Conservation (phyloP, 2,888 invertebrate species). For the Crossocerus cetratus region DNA sequence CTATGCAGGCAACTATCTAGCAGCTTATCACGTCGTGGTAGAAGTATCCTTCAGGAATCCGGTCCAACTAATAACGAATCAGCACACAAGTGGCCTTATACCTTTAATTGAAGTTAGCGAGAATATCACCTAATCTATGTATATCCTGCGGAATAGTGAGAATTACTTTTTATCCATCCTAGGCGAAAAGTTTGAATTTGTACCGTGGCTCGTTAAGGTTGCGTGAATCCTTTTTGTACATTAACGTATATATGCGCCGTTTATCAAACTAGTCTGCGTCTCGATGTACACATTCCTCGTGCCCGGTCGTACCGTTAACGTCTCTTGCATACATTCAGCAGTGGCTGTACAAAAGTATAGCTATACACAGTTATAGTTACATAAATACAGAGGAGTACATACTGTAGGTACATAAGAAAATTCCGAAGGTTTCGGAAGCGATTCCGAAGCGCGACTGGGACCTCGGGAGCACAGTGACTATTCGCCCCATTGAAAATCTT, state of each 20-base stretch:
- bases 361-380: constrained; percentile 58
- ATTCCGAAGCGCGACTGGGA: constrained; percentile 17
- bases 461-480: constrained; percentile 11
- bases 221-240: constrained; percentile 46
- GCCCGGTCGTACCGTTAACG: constrained; percentile 41
- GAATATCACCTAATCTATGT: constrained; percentile 44
- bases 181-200: constrained; percentile 74
- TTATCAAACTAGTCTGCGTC: constrained; percentile 4
- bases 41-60: neutral
- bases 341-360: constrained; percentile 64
- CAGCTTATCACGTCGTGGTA: neutral
- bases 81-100: constrained; percentile 41
- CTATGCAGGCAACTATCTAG: neutral
- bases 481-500: no score
- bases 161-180: constrained; percentile 38
- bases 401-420: constrained; percentile 47
- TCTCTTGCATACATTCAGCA: constrained; percentile 40
- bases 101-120: constrained; percentile 46
- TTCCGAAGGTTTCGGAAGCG: constrained; percentile 15
- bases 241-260: neutral
- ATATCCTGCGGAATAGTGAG: constrained; percentile 40
- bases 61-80: neutral
- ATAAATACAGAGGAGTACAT: constrained; percentile 64
- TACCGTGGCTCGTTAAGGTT: constrained; percentile 69
- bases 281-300: constrained; percentile 32